These are phyloP conservation scores for Orchestes rusci DNA, from an alignment of 2,888 invertebrate species.

Conservation along the genomic window DNA sequence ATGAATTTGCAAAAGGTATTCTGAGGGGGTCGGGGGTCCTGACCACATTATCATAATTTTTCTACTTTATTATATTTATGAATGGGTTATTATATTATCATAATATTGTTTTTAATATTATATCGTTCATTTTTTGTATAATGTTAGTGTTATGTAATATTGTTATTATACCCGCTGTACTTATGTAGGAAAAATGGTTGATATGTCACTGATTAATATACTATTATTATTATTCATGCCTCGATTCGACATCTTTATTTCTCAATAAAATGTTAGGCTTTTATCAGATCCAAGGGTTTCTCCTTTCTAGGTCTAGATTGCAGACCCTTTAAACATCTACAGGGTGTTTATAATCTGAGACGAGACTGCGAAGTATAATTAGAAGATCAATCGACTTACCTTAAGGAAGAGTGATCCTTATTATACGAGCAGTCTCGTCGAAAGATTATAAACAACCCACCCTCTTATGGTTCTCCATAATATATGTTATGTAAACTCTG, in stretches of 20 bases:
- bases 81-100: neutral
- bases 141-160: neutral
- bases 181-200: neutral
- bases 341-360: conserved; percentile 11
- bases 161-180: neutral
- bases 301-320: neutral
- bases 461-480: neutral
- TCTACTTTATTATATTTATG: neutral
- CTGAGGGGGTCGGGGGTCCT: neutral
- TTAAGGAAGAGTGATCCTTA: neutral
- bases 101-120: neutral
- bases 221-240: no score
- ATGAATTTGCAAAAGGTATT: neutral
- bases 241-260: no score
- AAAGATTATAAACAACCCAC: neutral
- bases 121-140: neutral
- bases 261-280: no score
- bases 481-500: no score
- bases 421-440: neutral
- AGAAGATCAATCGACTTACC: conserved; percentile 7
- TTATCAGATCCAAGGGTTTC: no score
- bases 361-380: conserved; percentile 9
- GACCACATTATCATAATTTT: neutral
- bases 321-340: conserved; percentile 3
- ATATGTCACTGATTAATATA: neutral